These are phyloP conservation scores for Stenodema calcarata DNA, from an alignment of 2,888 invertebrate genomes.

Conservation along the genomic window DNA sequence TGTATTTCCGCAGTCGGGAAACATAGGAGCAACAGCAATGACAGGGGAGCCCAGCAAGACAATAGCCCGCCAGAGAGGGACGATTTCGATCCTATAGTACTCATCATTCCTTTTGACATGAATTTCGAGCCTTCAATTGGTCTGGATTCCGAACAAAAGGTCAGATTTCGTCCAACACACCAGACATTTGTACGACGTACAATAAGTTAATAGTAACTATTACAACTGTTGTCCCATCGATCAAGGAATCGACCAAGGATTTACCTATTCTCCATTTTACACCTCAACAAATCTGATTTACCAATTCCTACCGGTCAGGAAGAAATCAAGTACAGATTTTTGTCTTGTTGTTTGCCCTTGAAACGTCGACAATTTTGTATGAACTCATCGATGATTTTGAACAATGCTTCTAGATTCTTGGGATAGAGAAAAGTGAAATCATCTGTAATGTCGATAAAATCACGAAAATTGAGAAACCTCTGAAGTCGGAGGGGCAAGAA, in stretches of 20 bases:
- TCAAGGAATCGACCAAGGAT: too few relatives aligned
- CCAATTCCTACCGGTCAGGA: too few relatives aligned
- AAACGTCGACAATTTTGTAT: too few relatives aligned
- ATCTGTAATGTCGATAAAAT: constrained; percentile 43
- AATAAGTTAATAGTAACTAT: too few relatives aligned
- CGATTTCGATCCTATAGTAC: constrained; percentile 62
- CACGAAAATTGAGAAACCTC: constrained; percentile 38
- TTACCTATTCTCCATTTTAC: too few relatives aligned
- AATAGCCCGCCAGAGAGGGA: constrained; percentile 53
- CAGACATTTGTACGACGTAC: too few relatives aligned
- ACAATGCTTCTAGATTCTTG: constrained; percentile 22
- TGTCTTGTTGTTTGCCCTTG: too few relatives aligned
- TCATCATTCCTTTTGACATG: constrained; percentile 73
- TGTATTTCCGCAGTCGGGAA: constrained; percentile 46
- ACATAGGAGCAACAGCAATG: constrained; percentile 30
- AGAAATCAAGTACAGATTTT: too few relatives aligned
- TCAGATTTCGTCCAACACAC: too few relatives aligned
- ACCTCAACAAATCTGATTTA: too few relatives aligned
- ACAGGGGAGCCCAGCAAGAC: constrained; percentile 13
- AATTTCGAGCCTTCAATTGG: constrained; percentile 70
- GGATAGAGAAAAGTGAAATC: constrained; percentile 52
- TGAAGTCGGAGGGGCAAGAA: constrained; percentile 62
- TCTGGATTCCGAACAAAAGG: constrained; percentile 68
- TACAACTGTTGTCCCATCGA: too few relatives aligned
- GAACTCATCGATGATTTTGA: neutral